phyloP scores from a whole-genome alignment of 2,113 vertebrate species.

The Hucho hucho region DNA sequence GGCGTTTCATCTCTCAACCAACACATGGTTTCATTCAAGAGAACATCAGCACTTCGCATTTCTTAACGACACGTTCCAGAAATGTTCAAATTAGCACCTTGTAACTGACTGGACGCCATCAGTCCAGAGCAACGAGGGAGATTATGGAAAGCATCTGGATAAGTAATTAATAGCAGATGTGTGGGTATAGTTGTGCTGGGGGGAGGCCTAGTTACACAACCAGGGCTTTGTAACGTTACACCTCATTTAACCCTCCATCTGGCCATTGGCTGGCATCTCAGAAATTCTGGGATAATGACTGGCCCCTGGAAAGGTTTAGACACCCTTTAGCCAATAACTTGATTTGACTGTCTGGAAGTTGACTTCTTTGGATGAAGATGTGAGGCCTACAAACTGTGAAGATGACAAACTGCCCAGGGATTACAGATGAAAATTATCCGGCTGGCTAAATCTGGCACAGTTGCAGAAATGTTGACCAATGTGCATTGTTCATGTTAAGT shows the following conservation, averaged over 20 bases:
- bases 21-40: constrained; percentile 48
- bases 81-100: constrained; percentile 52
- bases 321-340: constrained; percentile 34
- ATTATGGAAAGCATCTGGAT: constrained; percentile 45
- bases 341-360: constrained; percentile 19
- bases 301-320: constrained; percentile 31
- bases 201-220: constrained; percentile 23
- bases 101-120: constrained; percentile 32
- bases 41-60: constrained; percentile 35
- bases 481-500: too few species aligned
- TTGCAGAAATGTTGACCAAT: too few species aligned
- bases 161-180: constrained; percentile 63
- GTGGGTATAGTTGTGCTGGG: constrained; percentile 20
- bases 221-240: constrained; percentile 37
- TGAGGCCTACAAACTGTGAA: background rate
- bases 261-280: constrained; percentile 35
- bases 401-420: too few species aligned
- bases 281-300: constrained; percentile 44
- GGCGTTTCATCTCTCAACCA: background rate
- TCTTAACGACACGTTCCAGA: constrained; percentile 29
- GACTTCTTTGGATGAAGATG: background rate
- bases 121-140: constrained; percentile 15
- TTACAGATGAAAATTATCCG: too few species aligned
- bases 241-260: constrained; percentile 44
- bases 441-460: too few species aligned